phyloP scores from a whole-genome alignment of 2,113 vertebrate species.

The human region GRCh38 chr7:109482501-109483000 shows the following conservation, averaged over 20 bases:
- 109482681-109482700: background rate
- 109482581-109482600: slow-evolving; percentile 50
- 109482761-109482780: background rate
- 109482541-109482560: slow-evolving; percentile 48
- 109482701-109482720: background rate
- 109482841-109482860: background rate
- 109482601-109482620: background rate
- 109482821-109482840: background rate
- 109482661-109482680: background rate
- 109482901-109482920: background rate
- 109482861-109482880: background rate
- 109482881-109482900: background rate
- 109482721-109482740: background rate
- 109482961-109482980: background rate
- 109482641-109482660: background rate
- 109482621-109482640: background rate
- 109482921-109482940: background rate
- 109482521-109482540: slow-evolving; percentile 32
- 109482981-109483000: background rate
- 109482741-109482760: background rate
- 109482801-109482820: background rate
- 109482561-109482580: slow-evolving; percentile 40
- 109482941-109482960: background rate
- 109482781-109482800: background rate
- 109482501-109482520: background rate